Evolutionary conservation across 2,888 invertebrate genomes (phyloP), one percentile per base, ranked within the genome.

Genomic region (Eudemis profundana): DNA sequence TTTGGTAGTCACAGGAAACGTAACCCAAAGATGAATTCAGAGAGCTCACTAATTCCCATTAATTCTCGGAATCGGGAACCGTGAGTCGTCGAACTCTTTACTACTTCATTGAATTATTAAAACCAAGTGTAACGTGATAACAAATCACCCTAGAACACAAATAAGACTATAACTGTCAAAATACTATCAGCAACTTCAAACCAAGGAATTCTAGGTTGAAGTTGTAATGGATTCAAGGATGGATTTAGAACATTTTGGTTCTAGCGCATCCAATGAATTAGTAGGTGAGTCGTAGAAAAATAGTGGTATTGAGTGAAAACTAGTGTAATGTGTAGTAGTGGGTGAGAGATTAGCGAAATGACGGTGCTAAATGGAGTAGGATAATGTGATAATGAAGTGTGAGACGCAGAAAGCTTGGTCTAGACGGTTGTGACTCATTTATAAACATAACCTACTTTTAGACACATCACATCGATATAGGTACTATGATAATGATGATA

Each of bases 91-190:
- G 56, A 56, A 56, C 56, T 38, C 19, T 50, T n/a, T 50, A 50
- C 27, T 27, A n/a, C 8, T 44, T 29, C 56, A 56, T 10, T 44
- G 42, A 56, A 44, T 56, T 56, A 56, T 44, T 56, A 42, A 29
- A 56, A 8, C 56, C 56, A 56, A 29, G 8, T 56, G 42, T 19
- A 42, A 42, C 42, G 17, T 54, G 54, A 4, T 54, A 40, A 54
- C 40, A 40, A 40, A 54, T 15, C 23, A 40, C 23, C 23, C 0
- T 14, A 27, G 27, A 1, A 42, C 17, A 12, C 4, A 12, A 44
- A 29, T 42, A 29, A 2, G 4, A 12, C 10, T 2, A 2, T 4
- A 14, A 15, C 0, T 42, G 15, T 5, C 12, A 27, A 23, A 10
- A 17, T 7, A 4, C 12, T 15, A 42, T 5, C 3, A 2, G 23